phyloP scores from a whole-genome alignment of 2,113 vertebrate genomes.

The Lepidothrix coronata region DNA sequence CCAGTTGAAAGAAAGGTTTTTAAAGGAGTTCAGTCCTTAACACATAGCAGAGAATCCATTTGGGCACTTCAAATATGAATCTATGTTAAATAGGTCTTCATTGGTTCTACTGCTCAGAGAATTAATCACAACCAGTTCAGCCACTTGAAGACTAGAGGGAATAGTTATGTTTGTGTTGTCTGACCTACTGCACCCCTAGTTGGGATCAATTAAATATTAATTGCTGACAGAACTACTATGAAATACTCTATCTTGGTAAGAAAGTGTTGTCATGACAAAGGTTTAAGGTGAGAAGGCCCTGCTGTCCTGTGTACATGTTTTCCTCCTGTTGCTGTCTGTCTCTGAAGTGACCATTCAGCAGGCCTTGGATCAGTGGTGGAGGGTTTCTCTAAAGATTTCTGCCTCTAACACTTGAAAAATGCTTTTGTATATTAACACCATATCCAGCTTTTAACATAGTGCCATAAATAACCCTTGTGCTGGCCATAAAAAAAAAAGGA shows the following conservation, averaged over 20 bases:
- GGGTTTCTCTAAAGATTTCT: background rate
- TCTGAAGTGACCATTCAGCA: background rate
- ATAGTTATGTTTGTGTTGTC: background rate
- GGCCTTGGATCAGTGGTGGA: background rate
- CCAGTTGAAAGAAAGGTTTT: background rate
- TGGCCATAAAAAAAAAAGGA: background rate
- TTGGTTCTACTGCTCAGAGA: background rate
- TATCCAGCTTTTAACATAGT: slow-evolving; percentile 32
- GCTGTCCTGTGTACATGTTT: background rate
- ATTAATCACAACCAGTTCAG: background rate
- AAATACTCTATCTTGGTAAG: background rate
- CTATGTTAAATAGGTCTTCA: background rate
- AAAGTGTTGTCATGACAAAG: background rate
- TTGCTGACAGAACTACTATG: background rate
- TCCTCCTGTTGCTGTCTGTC: background rate
- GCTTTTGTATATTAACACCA: background rate
- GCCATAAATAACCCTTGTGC: slow-evolving; percentile 70
- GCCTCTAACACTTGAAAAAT: slow-evolving; percentile 19
- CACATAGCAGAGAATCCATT: background rate
- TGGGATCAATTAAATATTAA: background rate
- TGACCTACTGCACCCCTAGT: background rate
- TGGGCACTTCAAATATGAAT: background rate
- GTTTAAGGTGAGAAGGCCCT: background rate
- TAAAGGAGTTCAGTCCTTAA: background rate
- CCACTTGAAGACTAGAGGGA: background rate